Conservation (phyloP, 1,140 invertebrate genomes). For the Drosophila nebulosa region DNA sequence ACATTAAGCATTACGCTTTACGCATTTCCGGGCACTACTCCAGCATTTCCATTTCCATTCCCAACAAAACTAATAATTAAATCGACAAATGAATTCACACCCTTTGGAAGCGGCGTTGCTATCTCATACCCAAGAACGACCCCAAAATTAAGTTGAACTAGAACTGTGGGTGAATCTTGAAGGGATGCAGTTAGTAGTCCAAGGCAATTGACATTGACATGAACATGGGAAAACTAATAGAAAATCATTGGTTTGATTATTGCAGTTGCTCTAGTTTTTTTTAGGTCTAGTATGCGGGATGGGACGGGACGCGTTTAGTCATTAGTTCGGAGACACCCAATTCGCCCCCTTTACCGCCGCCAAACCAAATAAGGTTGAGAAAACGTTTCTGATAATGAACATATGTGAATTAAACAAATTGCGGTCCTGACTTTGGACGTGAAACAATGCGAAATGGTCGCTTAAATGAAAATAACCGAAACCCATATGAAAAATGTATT, state of each 20-base stretch:
- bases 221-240: conserved; percentile 19
- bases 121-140: neutral
- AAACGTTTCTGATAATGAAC: neutral
- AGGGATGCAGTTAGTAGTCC: conserved; percentile 12
- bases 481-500: too few species aligned
- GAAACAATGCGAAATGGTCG: too few species aligned
- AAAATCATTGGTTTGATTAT: conserved; percentile 27
- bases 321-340: neutral
- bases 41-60: neutral
- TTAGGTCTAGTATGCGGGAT: neutral
- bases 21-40: too few species aligned
- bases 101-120: conserved; percentile 9
- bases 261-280: neutral
- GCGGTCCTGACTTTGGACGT: neutral
- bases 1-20: too few species aligned
- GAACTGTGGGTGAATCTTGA: conserved; percentile 1
- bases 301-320: neutral
- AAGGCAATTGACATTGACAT: conserved; percentile 51
- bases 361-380: neutral
- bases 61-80: conserved; percentile 63
- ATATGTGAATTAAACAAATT: too few species aligned
- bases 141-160: neutral
- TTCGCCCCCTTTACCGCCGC: too few species aligned
- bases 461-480: too few species aligned
- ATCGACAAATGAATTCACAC: conserved; percentile 71